These are phyloP conservation scores for Drosophila nigricruria DNA, from an alignment of 2,888 invertebrate genomes.

Conservation along the genomic window DNA sequence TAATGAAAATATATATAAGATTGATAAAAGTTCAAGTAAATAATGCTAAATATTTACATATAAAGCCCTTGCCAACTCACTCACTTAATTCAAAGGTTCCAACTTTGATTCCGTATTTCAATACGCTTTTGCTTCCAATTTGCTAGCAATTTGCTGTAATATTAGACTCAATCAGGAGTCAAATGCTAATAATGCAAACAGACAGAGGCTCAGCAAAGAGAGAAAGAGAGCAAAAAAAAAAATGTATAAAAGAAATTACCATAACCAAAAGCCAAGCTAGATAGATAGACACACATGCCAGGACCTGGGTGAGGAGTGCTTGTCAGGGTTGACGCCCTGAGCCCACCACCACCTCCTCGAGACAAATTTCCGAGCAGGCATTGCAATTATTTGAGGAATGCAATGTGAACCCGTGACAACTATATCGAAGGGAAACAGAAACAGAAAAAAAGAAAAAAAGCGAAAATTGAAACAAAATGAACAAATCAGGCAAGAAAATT, in stretches of 20 bases:
- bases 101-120: too few relatives aligned
- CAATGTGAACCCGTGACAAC: constrained; percentile 56
- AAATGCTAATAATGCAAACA: constrained; percentile 68
- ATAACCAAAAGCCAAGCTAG: constrained; percentile 52
- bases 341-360: constrained; percentile 32
- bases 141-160: constrained; percentile 68
- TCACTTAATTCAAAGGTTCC: background rate
- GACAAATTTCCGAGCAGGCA: constrained; percentile 31
- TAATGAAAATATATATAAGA: background rate
- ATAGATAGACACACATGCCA: constrained; percentile 39
- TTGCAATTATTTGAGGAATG: constrained; percentile 80
- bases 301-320: constrained; percentile 10
- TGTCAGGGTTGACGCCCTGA: constrained; percentile 24
- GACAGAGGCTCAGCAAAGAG: constrained; percentile 32
- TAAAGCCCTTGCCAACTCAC: background rate
- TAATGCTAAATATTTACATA: background rate
- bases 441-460: constrained; percentile 38
- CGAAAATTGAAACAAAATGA: constrained; percentile 84
- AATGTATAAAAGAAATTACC: constrained; percentile 63
- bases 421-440: constrained; percentile 60
- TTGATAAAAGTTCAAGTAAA: background rate
- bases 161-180: constrained; percentile 70
- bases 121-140: too few relatives aligned
- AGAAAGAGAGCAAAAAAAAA: background rate
- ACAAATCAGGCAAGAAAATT: constrained; percentile 84